Evolutionary conservation across 30 jellyfish, hydroid and myxozoan species (phyloP).

Genomic region (Mastigias papua): DNA sequence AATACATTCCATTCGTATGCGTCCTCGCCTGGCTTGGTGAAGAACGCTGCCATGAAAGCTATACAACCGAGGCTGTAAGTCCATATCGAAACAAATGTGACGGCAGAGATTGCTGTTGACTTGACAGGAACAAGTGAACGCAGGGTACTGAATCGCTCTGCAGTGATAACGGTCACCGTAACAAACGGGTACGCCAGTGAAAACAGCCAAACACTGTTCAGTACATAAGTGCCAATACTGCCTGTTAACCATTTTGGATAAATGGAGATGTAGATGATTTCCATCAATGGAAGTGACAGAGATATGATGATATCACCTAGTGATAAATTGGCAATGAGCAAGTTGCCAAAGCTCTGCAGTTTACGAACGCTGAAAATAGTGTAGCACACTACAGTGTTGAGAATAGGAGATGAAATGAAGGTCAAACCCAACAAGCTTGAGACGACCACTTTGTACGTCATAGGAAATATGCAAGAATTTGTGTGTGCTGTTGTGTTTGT

Average conservation of each 20-base stretch:
- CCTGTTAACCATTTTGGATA: slow-evolving; percentile 79
- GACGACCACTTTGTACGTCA: slow-evolving; percentile 40
- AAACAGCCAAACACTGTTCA: slow-evolving; percentile 66
- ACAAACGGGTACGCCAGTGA: slow-evolving; percentile 78
- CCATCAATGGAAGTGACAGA: slow-evolving; percentile 54
- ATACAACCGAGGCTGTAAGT: slow-evolving; percentile 46
- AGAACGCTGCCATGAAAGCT: slow-evolving; percentile 60
- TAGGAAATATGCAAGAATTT: slow-evolving; percentile 30
- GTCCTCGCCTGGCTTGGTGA: slow-evolving; percentile 55
- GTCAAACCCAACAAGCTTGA: slow-evolving; percentile 35
- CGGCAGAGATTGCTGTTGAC: neutral
- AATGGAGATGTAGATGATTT: slow-evolving; percentile 48
- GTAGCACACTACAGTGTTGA: slow-evolving; percentile 38
- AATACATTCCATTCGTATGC: slow-evolving; percentile 75
- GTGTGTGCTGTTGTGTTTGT: slow-evolving; percentile 10
- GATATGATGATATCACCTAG: slow-evolving; percentile 66
- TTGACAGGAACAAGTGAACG: slow-evolving; percentile 7
- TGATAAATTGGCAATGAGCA: slow-evolving; percentile 61
- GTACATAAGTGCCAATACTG: slow-evolving; percentile 52
- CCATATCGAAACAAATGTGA: slow-evolving; percentile 38
- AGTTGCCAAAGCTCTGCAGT: slow-evolving; percentile 60
- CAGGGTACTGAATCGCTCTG: slow-evolving; percentile 56
- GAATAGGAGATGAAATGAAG: slow-evolving; percentile 42
- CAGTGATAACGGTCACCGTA: slow-evolving; percentile 63
- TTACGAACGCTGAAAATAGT: slow-evolving; percentile 31